A percentile compares a stretch with the other conserved stretches of the same genome.
These are phyloP conservation scores for Chelon labrosus DNA, from an alignment of 2,797 vertebrate genomes.

Conservation along the genomic window DNA sequence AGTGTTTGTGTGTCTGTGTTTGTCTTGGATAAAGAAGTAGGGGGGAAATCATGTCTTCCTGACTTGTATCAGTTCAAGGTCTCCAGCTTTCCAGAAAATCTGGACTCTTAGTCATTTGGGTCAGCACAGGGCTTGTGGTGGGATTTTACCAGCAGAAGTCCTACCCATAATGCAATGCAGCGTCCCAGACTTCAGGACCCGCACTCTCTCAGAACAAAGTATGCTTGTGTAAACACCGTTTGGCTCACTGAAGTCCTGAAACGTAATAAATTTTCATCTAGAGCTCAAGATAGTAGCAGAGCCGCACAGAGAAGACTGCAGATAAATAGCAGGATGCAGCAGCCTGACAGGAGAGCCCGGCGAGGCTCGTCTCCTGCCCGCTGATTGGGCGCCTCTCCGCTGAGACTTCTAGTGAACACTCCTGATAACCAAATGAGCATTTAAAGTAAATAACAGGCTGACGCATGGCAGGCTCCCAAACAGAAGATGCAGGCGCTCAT, in stretches of 20 bases:
- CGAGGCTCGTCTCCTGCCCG: constrained; percentile 48
- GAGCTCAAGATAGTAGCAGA: constrained; percentile 80
- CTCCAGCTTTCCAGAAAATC: constrained; percentile 79
- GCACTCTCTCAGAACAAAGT: constrained; percentile 75
- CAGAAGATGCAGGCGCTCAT: constrained; percentile 35
- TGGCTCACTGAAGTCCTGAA: constrained; percentile 80
- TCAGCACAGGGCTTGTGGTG: constrained; percentile 85
- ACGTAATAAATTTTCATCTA: constrained; percentile 86
- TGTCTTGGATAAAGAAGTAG: constrained; percentile 52
- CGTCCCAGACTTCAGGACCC: constrained; percentile 60
- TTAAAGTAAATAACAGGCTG: constrained; percentile 67
- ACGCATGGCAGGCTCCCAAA: constrained; percentile 66
- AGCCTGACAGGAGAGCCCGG: constrained; percentile 45
- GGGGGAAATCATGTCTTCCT: constrained; percentile 70
- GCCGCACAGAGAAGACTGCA: constrained; percentile 36
- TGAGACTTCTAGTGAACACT: constrained; percentile 63
- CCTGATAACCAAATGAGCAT: constrained; percentile 73
- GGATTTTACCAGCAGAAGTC: constrained; percentile 77
- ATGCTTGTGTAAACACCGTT: constrained; percentile 92
- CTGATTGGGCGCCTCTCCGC: constrained; percentile 65
- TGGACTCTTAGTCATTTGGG: constrained; percentile 68
- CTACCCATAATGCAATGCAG: constrained; percentile 58
- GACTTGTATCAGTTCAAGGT: constrained; percentile 78
- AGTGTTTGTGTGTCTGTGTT: constrained; percentile 53
- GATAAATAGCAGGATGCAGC: constrained; percentile 59